A percentile compares a stretch with the other conserved stretches of the same genome.
phyloP scores from a whole-genome alignment of 1,140 invertebrate species.

The Planococcus citri region DNA sequence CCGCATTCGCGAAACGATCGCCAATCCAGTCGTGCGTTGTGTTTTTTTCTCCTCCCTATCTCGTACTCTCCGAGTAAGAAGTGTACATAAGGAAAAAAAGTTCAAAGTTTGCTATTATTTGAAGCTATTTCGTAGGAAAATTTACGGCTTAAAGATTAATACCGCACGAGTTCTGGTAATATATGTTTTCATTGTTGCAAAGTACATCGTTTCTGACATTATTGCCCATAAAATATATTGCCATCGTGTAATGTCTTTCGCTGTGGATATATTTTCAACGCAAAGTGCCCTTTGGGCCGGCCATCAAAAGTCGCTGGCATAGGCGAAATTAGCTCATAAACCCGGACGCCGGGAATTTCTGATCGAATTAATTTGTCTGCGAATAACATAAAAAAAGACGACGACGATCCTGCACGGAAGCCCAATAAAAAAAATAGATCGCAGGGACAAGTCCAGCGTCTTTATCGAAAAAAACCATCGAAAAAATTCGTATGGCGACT shows the following conservation, averaged over 20 bases:
- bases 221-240: slow-evolving; percentile 18
- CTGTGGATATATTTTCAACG: neutral
- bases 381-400: slow-evolving; percentile 13
- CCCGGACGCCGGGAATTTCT: slow-evolving; percentile 14
- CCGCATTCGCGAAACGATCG: no score
- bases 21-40: no score
- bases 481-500: neutral
- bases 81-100: neutral
- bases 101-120: neutral
- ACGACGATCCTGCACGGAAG: slow-evolving; percentile 8
- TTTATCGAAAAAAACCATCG: neutral
- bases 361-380: slow-evolving; percentile 19
- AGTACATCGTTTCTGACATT: slow-evolving; percentile 16
- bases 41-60: no score
- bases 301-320: slow-evolving; percentile 6
- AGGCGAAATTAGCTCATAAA: slow-evolving; percentile 15
- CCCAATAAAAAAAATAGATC: neutral
- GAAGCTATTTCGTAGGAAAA: neutral
- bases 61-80: no score
- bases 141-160: slow-evolving; percentile 12
- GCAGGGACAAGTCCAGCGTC: no score
- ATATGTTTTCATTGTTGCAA: slow-evolving; percentile 20
- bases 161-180: slow-evolving; percentile 15
- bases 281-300: neutral
- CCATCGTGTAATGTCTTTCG: slow-evolving; percentile 14